Evolutionary conservation across 2,113 vertebrate species (phyloP), one percentile per base, ranked within the genome.

Genomic region (Actenoides hombroni): DNA sequence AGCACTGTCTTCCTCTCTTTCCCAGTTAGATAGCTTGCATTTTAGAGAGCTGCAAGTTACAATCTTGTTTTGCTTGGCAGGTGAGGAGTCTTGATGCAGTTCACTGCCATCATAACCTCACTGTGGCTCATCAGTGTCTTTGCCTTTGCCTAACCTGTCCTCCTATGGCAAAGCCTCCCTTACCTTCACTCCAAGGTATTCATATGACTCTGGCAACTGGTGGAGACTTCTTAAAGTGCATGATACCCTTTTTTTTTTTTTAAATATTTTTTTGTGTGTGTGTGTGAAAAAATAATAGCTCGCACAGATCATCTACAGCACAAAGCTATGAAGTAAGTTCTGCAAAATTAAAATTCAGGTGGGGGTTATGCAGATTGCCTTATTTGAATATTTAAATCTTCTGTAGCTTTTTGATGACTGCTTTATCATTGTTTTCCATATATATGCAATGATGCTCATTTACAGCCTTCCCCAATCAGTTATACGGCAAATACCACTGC

Each of bases 351-450:
- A 97, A 97, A 94, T 97, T 96, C 90, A 91, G 49, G 82, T 87
- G 61, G 88, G 89, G 86, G 42, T 91, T 97, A 95, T 95, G 92
- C 75, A 92, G 80, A 95, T 97, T 94, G 78, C 85, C 70, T 91
- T 86, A 94, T 94, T 97, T 97, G 96, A 98, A 97, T 91, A 95
- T 90, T 96, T 96, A 97, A 97, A 97, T 91, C 63, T 90, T 94
- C 89, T 90, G 78, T 90, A 93, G 96, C 86, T 97, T 96, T 97
- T 94, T 97, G 96, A 97, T 97, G 96, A 96, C 76, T 97, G 88
- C 97, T 97, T 96, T 97, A 67, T 97, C 94, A 91, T 93, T 97
- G 93, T 95, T 86, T 95, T 96, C 86, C 91, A 73, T 90, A 93
- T 89, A 95, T 84, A 94, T 95, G 84, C 92, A 88, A 67, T 92